A percentile compares a stretch with the other conserved stretches of the same genome.
These are phyloP conservation scores for Drosophila leontia DNA, from an alignment of 1,140 invertebrate species.

Conservation along the genomic window DNA sequence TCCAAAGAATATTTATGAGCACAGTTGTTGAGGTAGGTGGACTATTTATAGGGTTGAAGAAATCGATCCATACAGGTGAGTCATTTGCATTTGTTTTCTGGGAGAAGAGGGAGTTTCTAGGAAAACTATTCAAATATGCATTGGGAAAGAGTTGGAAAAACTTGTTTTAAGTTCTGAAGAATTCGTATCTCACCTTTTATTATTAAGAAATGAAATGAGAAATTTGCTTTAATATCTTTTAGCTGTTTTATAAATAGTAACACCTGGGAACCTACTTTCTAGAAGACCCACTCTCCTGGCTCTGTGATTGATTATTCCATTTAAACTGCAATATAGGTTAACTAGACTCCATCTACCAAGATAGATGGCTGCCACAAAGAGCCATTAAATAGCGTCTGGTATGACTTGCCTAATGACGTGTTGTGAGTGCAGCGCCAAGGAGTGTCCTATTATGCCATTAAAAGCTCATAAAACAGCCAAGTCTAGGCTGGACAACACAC, in stretches of 20 bases:
- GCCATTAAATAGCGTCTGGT: slow-evolving; percentile 12
- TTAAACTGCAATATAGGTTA: slow-evolving; percentile 21
- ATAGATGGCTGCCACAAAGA: slow-evolving; percentile 19
- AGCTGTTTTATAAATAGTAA: neutral
- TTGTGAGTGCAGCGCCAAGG: slow-evolving; percentile 39
- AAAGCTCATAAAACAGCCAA: slow-evolving; percentile 45
- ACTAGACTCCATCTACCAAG: slow-evolving; percentile 21
- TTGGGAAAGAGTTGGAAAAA: neutral
- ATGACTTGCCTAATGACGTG: slow-evolving; percentile 28
- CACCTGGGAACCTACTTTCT: neutral
- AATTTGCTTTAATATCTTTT: neutral
- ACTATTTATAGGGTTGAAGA: slow-evolving; percentile 49
- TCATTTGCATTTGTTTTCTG: slow-evolving; percentile 10
- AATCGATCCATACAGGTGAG: slow-evolving; percentile 41
- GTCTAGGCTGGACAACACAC: slow-evolving; percentile 49
- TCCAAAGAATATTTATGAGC: slow-evolving; percentile 46
- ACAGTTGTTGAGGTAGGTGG: slow-evolving; percentile 55
- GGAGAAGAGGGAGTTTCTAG: neutral
- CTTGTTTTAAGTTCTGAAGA: neutral
- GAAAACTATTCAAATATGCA: slow-evolving; percentile 1
- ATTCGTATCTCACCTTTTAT: neutral
- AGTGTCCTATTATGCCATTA: slow-evolving; percentile 44
- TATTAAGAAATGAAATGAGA: neutral
- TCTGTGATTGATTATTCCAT: slow-evolving; percentile 11
- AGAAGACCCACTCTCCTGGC: neutral